Evolutionary conservation across 2,888 invertebrate genomes (phyloP), one percentile per base, ranked within the genome.

Genomic region (Thumatha senex): DNA sequence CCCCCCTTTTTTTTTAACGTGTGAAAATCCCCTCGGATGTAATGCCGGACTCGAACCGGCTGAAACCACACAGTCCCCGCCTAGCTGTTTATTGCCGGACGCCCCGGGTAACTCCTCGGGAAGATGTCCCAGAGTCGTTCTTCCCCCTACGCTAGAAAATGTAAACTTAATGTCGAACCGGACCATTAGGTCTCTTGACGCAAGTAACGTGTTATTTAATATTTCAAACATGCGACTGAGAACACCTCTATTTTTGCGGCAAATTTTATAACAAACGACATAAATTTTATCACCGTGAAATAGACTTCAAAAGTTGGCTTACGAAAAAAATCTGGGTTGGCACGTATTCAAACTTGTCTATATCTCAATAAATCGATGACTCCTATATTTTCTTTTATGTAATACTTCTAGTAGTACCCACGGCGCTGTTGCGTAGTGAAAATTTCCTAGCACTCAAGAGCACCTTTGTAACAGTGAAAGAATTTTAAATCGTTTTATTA

Each of bases 201-300:
- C 61, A 58, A 61, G 57, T 61, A 61, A 47, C 34, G 29, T 46
- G 51, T 58, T 67, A 56, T 58, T 43, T 58, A 57, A 61, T 67
- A 59, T 67, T 62, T 61, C 55, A 67, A 64, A 70, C 62, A 55
- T 48, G 46, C 53, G 55, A 62, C 51, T 73, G 70, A 77, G 69
- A 63, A 50, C 75, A 80, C 67, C 55, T 69, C 65, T 86, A 83
- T 84, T 84, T 84, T 74, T 65, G 66, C 2, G 18, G 18, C 68
- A 56, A 50, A 71, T 63, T 38, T 82, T 78, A 79, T 81, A 72
- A 70, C 67, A 63, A 47, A 67, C 58, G 71, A 80, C 75, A 81
- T 78, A 72, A 74, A 81, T 80, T 82, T 82, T 81, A 81, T 80
- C 70, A 67, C 77, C 77, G 75, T 79, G 79, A 84, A 82, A 81